These are phyloP conservation scores for Lochmaea crataegi DNA, from an alignment of 2,888 invertebrate species.

Conservation along the genomic window DNA sequence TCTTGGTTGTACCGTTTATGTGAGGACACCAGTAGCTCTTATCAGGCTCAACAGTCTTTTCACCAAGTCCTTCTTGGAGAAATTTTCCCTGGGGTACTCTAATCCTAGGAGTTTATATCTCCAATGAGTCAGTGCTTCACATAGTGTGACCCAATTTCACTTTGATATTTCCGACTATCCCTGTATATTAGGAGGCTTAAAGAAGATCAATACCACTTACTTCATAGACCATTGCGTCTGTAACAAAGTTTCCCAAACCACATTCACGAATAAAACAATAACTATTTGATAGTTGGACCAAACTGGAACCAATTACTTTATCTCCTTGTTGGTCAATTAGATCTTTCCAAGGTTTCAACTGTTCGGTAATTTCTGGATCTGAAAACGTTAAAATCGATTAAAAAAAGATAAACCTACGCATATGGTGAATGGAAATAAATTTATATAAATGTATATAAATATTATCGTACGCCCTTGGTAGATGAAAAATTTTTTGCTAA, in stretches of 20 bases:
- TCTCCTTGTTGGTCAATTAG: conserved; percentile 69
- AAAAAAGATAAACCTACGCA: not conserved
- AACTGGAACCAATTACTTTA: conserved; percentile 68
- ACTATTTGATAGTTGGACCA: conserved; percentile 64
- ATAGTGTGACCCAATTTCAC: too few relatives aligned
- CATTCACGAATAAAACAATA: conserved; percentile 74
- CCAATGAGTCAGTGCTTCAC: too few relatives aligned
- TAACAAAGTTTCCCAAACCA: conserved; percentile 78
- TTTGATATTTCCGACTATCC: too few relatives aligned
- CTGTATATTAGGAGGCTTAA: not conserved
- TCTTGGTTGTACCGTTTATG: too few relatives aligned
- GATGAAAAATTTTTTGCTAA: too few relatives aligned
- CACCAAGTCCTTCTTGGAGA: too few relatives aligned
- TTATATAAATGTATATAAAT: too few relatives aligned
- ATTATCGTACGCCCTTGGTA: too few relatives aligned
- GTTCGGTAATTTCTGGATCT: conserved; percentile 73
- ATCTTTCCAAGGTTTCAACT: conserved; percentile 72
- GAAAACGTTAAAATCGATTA: conserved; percentile 15
- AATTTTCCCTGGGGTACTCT: too few relatives aligned
- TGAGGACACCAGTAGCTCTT: too few relatives aligned
- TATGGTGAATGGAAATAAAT: not conserved
- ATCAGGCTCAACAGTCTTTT: too few relatives aligned
- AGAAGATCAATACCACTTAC: conserved; percentile 64
- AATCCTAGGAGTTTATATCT: too few relatives aligned
- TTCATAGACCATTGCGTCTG: conserved; percentile 76